Conservation (phyloP, 2,888 invertebrate species). For the Epinotia brunnichana region DNA sequence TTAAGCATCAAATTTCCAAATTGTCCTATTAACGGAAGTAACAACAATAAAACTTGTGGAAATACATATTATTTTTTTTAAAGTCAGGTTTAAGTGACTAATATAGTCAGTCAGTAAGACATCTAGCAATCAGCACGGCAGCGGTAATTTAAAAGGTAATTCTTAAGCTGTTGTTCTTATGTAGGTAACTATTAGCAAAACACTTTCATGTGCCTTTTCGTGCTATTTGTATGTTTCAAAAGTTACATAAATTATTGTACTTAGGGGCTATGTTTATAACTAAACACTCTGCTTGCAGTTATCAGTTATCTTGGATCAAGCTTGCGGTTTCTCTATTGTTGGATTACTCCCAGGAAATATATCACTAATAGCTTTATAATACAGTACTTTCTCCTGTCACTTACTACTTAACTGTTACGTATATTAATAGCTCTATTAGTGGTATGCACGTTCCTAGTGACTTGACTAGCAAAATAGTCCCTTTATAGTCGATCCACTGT, state of each 20-base stretch:
- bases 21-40: too few relatives aligned
- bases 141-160: too few relatives aligned
- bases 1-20: too few relatives aligned
- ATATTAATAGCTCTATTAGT: constrained; percentile 16
- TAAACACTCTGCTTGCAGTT: constrained; percentile 5
- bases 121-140: too few relatives aligned
- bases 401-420: constrained; percentile 25
- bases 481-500: too few relatives aligned
- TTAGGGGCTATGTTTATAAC: not conserved
- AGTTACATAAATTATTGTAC: not conserved
- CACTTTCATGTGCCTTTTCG: not conserved
- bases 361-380: constrained; percentile 40
- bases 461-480: not conserved
- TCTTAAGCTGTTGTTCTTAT: not conserved
- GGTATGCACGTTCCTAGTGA: not conserved
- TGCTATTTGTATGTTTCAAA: not conserved
- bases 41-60: too few relatives aligned
- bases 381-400: constrained; percentile 31
- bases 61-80: too few relatives aligned
- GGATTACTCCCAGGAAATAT: constrained; percentile 30
- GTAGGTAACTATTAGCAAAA: too few relatives aligned
- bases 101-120: too few relatives aligned
- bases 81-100: too few relatives aligned
- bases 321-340: constrained; percentile 27
- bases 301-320: constrained; percentile 21